phyloP scores from a whole-genome alignment of 2,113 vertebrate species.

The Embiotoca jacksoni region DNA sequence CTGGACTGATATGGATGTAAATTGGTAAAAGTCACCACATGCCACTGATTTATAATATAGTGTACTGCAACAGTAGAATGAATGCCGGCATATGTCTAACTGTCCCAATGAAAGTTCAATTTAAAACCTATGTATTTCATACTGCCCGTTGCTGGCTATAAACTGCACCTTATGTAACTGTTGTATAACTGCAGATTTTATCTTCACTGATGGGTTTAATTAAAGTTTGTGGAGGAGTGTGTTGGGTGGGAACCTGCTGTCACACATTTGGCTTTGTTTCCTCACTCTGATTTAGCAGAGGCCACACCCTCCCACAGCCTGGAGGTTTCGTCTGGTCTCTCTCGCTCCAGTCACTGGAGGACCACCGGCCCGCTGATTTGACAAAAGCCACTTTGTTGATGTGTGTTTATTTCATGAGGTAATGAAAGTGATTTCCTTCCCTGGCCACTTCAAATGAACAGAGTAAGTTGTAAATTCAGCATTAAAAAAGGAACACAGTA shows the following conservation, averaged over 20 bases:
- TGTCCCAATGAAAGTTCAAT: not conserved
- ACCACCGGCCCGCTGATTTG: not conserved
- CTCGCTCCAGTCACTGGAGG: not conserved
- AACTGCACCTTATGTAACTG: slow-evolving; percentile 40
- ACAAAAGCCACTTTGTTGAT: slow-evolving; percentile 24
- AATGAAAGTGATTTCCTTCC: slow-evolving; percentile 19
- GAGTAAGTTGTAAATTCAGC: no score
- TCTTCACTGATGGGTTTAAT: slow-evolving; percentile 41
- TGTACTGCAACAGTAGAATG: not conserved
- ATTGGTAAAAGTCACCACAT: no score
- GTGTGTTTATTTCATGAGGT: slow-evolving; percentile 24
- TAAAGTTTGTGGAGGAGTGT: slow-evolving; percentile 15
- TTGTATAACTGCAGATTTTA: slow-evolving; percentile 45
- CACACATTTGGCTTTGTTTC: slow-evolving; percentile 30
- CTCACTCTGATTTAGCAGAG: slow-evolving; percentile 35
- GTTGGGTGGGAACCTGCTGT: slow-evolving; percentile 4
- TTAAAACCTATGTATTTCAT: not conserved
- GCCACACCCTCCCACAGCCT: not conserved
- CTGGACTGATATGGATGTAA: no score
- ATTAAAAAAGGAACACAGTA: no score
- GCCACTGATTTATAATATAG: not conserved
- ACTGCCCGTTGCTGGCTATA: not conserved
- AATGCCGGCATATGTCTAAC: slow-evolving; percentile 6
- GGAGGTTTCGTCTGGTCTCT: not conserved
- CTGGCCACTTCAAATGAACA: not conserved